Conservation (phyloP, 1,140 invertebrate genomes). For the Drosophila busckii region DNA sequence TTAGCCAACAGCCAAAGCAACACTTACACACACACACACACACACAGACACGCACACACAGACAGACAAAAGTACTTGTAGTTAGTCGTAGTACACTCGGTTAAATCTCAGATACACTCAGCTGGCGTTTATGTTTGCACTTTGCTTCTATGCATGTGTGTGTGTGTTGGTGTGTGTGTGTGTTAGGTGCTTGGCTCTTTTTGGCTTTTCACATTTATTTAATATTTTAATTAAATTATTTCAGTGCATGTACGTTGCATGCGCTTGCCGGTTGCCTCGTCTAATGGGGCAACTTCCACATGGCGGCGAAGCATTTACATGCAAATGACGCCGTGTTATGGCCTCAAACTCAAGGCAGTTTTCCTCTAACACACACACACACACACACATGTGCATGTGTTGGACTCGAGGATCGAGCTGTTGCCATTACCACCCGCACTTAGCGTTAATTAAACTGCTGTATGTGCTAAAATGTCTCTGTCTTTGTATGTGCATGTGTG, state of each 20-base stretch:
- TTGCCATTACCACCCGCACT: slow-evolving; percentile 72
- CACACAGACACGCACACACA: not conserved
- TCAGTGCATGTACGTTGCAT: slow-evolving; percentile 49
- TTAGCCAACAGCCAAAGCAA: slow-evolving; percentile 9
- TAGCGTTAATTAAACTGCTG: slow-evolving; percentile 76
- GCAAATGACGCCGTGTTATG: slow-evolving; percentile 57
- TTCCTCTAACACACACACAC: not conserved
- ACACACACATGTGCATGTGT: slow-evolving; percentile 6
- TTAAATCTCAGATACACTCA: slow-evolving; percentile 6
- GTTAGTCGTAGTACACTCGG: not conserved
- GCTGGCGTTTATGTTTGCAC: slow-evolving; percentile 10
- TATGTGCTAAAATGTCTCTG: slow-evolving; percentile 73
- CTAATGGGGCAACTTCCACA: slow-evolving; percentile 69
- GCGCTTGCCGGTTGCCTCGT: slow-evolving; percentile 49
- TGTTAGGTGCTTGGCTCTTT: slow-evolving; percentile 35
- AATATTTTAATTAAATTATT: slow-evolving; percentile 77
- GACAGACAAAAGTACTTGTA: no score
- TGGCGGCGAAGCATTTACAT: slow-evolving; percentile 64
- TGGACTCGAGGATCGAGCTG: slow-evolving; percentile 33
- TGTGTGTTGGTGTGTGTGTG: slow-evolving; percentile 34
- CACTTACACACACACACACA: not conserved
- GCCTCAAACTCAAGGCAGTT: slow-evolving; percentile 31
- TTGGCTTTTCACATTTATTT: slow-evolving; percentile 65
- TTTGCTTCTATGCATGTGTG: slow-evolving; percentile 27
- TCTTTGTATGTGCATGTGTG: slow-evolving; percentile 24